phyloP scores from a whole-genome alignment of 1,140 invertebrate species.

The Tribolium castaneum region DNA sequence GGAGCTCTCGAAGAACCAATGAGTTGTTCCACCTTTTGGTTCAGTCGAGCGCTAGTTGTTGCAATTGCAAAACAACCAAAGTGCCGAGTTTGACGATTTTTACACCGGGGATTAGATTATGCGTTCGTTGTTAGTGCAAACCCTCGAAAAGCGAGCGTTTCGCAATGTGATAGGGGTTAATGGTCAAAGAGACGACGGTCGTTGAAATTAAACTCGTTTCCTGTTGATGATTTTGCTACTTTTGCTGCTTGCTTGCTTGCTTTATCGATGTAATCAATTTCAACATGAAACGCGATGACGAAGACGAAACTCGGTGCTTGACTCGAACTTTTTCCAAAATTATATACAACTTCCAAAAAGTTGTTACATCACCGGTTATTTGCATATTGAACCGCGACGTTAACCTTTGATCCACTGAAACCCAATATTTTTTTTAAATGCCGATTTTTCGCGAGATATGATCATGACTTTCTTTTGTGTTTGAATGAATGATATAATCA shows the following conservation, averaged over 20 bases:
- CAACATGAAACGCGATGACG: constrained; percentile 12
- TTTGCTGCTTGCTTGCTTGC: background rate
- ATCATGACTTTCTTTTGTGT: background rate
- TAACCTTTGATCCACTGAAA: background rate
- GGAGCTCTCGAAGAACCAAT: background rate
- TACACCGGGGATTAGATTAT: background rate
- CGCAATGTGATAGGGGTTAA: constrained; percentile 9
- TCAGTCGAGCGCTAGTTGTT: background rate
- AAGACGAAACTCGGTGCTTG: constrained; percentile 2
- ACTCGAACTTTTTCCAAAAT: background rate
- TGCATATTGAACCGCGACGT: background rate
- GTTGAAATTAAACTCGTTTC: constrained; percentile 26
- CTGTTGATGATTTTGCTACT: constrained; percentile 21
- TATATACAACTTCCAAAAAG: background rate
- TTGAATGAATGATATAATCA: background rate
- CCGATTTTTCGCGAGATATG: no score
- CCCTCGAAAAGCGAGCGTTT: background rate
- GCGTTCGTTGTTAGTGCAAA: background rate
- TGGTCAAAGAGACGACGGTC: constrained; percentile 4
- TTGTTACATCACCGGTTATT: background rate
- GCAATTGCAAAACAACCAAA: background rate
- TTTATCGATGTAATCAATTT: constrained; percentile 27
- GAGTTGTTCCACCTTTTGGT: constrained; percentile 1
- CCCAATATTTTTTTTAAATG: no score
- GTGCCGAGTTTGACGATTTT: background rate